phyloP scores from a whole-genome alignment of 2,888 invertebrate species.

The Caenorhabditis sp. region DNA sequence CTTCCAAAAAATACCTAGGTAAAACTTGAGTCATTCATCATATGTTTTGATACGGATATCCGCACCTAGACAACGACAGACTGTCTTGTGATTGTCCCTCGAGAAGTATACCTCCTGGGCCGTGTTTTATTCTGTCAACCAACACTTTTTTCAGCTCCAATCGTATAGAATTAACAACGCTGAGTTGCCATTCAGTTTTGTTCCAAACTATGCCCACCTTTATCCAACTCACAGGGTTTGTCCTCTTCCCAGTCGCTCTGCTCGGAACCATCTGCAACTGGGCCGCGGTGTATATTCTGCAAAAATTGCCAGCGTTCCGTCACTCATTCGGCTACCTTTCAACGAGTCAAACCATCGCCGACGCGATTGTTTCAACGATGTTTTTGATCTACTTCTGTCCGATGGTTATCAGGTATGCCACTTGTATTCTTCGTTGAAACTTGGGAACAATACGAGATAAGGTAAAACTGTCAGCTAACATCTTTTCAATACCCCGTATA shows the following conservation, averaged over 20 bases:
- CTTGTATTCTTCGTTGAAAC: not conserved
- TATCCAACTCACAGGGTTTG: constrained; percentile 48
- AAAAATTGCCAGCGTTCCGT: constrained; percentile 32
- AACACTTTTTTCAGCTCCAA: too few species aligned
- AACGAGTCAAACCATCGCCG: constrained; percentile 32
- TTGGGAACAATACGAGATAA: not conserved
- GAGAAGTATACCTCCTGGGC: too few species aligned
- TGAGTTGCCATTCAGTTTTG: too few species aligned
- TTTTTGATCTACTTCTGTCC: constrained; percentile 42
- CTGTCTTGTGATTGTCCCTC: too few species aligned
- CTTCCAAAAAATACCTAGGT: too few species aligned
- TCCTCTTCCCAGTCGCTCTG: constrained; percentile 33
- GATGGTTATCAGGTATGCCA: constrained; percentile 40
- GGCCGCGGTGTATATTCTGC: constrained; percentile 20
- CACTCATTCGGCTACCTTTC: constrained; percentile 40
- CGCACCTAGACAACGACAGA: too few species aligned
- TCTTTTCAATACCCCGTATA: too few species aligned
- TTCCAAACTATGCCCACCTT: constrained; percentile 45
- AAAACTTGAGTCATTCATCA: too few species aligned
- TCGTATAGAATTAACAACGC: too few species aligned
- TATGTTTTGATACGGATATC: too few species aligned
- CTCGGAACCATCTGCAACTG: constrained; percentile 22
- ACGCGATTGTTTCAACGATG: constrained; percentile 32
- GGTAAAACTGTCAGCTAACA: too few species aligned
- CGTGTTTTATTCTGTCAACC: too few species aligned